These are phyloP conservation scores for Thalassarche chlororhynchos DNA, from an alignment of 2,113 vertebrate genomes.

Conservation along the genomic window DNA sequence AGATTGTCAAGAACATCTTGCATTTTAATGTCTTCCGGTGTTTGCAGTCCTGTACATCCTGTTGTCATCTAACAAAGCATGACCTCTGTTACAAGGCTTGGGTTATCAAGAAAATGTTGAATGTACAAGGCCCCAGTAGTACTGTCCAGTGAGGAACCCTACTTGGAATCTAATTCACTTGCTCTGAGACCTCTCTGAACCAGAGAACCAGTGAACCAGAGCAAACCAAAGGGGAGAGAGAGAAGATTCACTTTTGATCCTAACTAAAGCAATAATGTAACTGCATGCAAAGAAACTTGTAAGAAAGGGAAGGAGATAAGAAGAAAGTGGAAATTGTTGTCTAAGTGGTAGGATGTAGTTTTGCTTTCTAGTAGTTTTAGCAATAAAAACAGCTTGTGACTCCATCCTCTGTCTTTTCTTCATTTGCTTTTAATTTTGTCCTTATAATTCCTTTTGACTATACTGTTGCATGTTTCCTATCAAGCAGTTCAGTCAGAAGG, in stretches of 20 bases:
- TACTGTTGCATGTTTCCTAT: not conserved
- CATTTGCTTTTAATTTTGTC: not conserved
- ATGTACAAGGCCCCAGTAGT: not conserved
- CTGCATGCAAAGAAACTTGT: not conserved
- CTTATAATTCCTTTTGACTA: not conserved
- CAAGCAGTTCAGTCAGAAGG: not conserved
- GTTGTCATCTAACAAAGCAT: not conserved
- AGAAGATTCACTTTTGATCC: not conserved
- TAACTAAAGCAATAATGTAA: not conserved
- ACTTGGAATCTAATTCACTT: not conserved
- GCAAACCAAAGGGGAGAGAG: not conserved
- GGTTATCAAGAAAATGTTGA: not conserved
- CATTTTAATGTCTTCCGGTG: not conserved
- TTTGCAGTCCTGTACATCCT: not conserved
- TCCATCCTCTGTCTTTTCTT: not conserved
- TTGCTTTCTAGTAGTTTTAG: not conserved
- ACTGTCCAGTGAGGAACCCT: not conserved
- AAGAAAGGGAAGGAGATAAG: not conserved
- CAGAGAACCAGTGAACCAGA: not conserved
- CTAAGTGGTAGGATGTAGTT: not conserved
- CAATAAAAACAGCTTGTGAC: not conserved
- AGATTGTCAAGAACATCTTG: not conserved
- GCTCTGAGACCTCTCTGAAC: not conserved
- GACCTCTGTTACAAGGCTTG: not conserved
- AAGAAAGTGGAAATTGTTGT: not conserved